Percentiles rank a stretch among this genome's conserved stretches.
phyloP scores from a whole-genome alignment of 2,888 invertebrate genomes.

The Callosobruchus maculatus region DNA sequence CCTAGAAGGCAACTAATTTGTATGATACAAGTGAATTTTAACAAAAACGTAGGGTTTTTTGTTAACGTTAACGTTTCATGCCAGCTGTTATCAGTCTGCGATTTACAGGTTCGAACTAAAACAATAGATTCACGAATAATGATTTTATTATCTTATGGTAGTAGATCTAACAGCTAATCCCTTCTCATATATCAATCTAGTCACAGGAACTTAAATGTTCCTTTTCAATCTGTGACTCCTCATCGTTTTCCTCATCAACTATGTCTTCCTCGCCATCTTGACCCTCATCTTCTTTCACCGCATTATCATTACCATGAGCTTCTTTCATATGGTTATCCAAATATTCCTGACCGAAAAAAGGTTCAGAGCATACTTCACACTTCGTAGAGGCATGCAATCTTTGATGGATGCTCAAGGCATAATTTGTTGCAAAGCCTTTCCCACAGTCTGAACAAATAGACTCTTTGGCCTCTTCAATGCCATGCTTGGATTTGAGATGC shows the following conservation, averaged over 20 bases:
- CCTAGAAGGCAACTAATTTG: too few species aligned
- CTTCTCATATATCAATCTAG: too few species aligned
- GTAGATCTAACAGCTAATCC: not conserved
- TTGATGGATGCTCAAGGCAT: slow-evolving; percentile 32
- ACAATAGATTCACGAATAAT: too few species aligned
- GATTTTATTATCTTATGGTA: too few species aligned
- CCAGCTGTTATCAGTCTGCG: too few species aligned
- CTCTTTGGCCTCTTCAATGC: slow-evolving; percentile 28
- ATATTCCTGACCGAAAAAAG: slow-evolving; percentile 26
- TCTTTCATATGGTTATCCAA: slow-evolving; percentile 22
- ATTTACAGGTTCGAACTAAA: too few species aligned
- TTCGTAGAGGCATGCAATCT: slow-evolving; percentile 26
- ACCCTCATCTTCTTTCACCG: too few species aligned
- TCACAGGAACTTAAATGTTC: too few species aligned
- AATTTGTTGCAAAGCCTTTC: slow-evolving; percentile 32
- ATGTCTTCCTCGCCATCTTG: slow-evolving; percentile 3
- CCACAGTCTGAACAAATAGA: slow-evolving; percentile 31
- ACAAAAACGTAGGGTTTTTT: too few species aligned
- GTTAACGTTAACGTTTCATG: too few species aligned
- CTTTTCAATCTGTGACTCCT: too few species aligned
- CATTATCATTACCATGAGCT: too few species aligned
- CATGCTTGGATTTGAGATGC: slow-evolving; percentile 36
- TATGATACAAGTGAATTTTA: slow-evolving; percentile 7
- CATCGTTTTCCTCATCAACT: not conserved
- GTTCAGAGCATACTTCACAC: slow-evolving; percentile 28